These are phyloP conservation scores for Dendroctonus ponderosae DNA, from an alignment of 1,140 invertebrate species.

Conservation along the genomic window DNA sequence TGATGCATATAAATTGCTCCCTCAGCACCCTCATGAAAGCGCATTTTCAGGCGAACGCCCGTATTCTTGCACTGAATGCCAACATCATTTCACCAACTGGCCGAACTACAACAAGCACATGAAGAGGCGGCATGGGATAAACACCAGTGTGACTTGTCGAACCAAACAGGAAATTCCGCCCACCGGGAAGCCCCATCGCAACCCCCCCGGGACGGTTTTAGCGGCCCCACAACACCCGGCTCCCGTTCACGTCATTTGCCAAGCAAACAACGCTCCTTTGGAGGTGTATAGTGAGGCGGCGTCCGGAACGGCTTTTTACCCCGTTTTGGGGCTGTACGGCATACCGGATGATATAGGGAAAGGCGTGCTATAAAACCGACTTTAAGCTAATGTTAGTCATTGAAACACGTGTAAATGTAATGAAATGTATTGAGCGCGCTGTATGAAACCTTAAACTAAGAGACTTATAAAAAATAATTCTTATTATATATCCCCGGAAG, in stretches of 20 bases:
- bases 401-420: no score
- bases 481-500: no score
- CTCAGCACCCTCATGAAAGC: no score
- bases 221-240: conserved; percentile 41
- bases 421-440: no score
- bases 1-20: neutral
- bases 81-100: conserved; percentile 74
- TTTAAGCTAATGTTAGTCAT: no score
- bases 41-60: conserved; percentile 53
- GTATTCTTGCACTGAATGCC: conserved; percentile 60
- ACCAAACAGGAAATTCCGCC: conserved; percentile 49
- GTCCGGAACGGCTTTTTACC: conserved; percentile 39
- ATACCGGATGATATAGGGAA: conserved; percentile 42
- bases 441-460: no score
- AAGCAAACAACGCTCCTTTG: conserved; percentile 16
- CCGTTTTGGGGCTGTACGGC: conserved; percentile 46
- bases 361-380: conserved; percentile 12
- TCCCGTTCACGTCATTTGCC: conserved; percentile 14
- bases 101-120: conserved; percentile 76
- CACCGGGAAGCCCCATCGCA: conserved; percentile 49
- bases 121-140: conserved; percentile 66
- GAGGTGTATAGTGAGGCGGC: conserved; percentile 34
- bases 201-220: conserved; percentile 49
- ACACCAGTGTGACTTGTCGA: conserved; percentile 52
- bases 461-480: neutral